Evolutionary conservation across 2,797 vertebrate genomes (phyloP), one percentile per base, ranked within the genome.

Genomic region (Hoplostethus mediterraneus): DNA sequence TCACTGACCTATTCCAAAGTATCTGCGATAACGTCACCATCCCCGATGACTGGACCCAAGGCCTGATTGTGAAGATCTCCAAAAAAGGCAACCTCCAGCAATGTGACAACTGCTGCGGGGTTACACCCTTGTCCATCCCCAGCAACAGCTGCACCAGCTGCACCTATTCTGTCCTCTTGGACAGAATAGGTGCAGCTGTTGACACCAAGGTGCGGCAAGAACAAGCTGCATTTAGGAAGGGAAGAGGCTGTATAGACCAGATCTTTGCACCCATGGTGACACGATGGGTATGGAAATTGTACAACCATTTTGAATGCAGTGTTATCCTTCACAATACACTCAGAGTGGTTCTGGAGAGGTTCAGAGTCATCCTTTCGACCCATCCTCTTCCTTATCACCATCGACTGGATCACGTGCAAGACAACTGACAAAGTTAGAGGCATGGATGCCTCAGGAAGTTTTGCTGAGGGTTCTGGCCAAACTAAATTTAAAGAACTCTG

Each of bases 231-330:
- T 47, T 47, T 6, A 4, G 16, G 14, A 47, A 47, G 13, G 16
- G 45, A 4, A 47, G 45, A 47, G 45, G 45, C 36, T 71, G 36
- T 40, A 54, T 55, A 12, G 28, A 55, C 49, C 68, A 63, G n/a
- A 63, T 54, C 6, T 61, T 71, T 71, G 38, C 58, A 21, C 28
- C 12, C 21, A 21, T 21, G 21, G 21, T 1, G 21, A 21, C 21
- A 21, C 1, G 21, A 21, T 21, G 21, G 21, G 21, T 21, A 21
- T 1, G 21, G 21, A 21, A 21, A 21, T 21, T 21, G 21, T 21
- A 21, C 21, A 21, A 21, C 21, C 21, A 21, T 1, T 21, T 61
- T 3, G 60, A 63, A 28, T 63, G 40, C 48, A 53, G 53, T 25
- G 17, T 30, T 31, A 21, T 71, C 47, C 5, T 54, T 30, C 16